Evolutionary conservation across 2,797 vertebrate genomes (phyloP).

Genomic region (Scomberomorus guttatus): DNA sequence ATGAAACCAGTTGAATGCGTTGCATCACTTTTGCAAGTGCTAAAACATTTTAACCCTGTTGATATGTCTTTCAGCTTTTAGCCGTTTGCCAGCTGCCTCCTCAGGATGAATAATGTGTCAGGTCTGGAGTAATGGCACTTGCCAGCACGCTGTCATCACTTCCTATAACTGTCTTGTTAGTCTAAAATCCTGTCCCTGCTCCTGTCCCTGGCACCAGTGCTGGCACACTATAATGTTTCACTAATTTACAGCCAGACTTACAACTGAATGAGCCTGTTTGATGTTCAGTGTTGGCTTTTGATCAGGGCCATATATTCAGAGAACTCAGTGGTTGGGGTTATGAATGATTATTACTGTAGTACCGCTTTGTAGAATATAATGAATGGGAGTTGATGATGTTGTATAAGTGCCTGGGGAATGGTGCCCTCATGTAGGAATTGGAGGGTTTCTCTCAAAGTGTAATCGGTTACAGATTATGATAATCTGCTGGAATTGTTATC

Average conservation of each 20-base stretch:
- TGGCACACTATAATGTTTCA: conserved; percentile 43
- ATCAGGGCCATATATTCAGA: conserved; percentile 70
- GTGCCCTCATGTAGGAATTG: neutral
- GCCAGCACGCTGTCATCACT: conserved; percentile 67
- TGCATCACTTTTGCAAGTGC: conserved; percentile 1
- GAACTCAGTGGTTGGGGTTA: conserved; percentile 50
- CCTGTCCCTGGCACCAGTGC: conserved; percentile 44
- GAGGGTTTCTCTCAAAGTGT: conserved; percentile 30
- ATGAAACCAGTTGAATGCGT: conserved; percentile 16
- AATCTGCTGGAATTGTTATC: conserved; percentile 20
- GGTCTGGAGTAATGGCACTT: conserved; percentile 50
- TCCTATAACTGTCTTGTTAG: conserved; percentile 66
- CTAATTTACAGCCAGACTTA: conserved; percentile 75
- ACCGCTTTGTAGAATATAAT: conserved; percentile 56
- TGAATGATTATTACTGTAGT: conserved; percentile 74
- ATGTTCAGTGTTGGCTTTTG: conserved; percentile 73
- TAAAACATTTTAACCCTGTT: conserved; percentile 42
- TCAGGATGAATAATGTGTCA: conserved; percentile 36
- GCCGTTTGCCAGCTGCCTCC: conserved; percentile 37
- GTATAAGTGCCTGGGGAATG: conserved; percentile 20
- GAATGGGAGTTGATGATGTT: conserved; percentile 56
- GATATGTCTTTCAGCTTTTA: conserved; percentile 36
- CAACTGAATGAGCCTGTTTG: conserved; percentile 65
- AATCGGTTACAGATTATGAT: conserved; percentile 44
- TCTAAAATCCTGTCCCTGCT: conserved; percentile 51